Evolutionary conservation across 2,113 vertebrate species (phyloP), one percentile per base, ranked within the genome.

Genomic region (Aphyosemion australe): DNA sequence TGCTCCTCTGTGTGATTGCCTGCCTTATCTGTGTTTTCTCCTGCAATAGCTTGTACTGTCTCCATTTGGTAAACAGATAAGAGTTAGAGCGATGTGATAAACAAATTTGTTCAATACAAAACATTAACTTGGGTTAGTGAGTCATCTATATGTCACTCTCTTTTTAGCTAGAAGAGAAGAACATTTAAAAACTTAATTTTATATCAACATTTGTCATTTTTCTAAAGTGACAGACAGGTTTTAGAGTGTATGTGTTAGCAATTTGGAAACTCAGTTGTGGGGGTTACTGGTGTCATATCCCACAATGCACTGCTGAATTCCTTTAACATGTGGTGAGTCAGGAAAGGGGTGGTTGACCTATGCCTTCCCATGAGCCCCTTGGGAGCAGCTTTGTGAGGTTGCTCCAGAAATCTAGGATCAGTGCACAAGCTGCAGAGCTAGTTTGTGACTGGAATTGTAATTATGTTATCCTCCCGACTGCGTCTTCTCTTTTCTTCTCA

Each of bases 251-350:
- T 91, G 89, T 93, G 89, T 91, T 92, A 91, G 89, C 87, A 89
- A 92, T 93, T 92, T 93, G 83, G 77, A 89, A 89, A 85, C 78
- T 74, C 49, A 76, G 85, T 85, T 84, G 74, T 74, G 77, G 90
- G 87, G 91, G 91, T 88, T 84, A 87, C 74, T 55, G 80, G 86
- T 80, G 85, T 87, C 78, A 85, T 78, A 86, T 91, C 92, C 93
- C 90, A 92, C 80, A 92, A 92, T 92, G 92, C 93, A 92, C 69
- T 41, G 74, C 80, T 76, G 89, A 92, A 94, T 93, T 92, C 91
- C 89, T 94, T 92, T 93, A 93, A 92, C 93, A 94, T 93, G 92
- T 94, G 93, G 92, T 88, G 86, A 88, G 80, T 90, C 92, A 94
- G 93, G 93, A 94, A 94, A 92, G 91, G 84, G 91, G 83, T 89